Percentiles rank a stretch among this genome's conserved stretches.
phyloP scores from a whole-genome alignment of 2,113 vertebrate genomes.

The Columba janthina region DNA sequence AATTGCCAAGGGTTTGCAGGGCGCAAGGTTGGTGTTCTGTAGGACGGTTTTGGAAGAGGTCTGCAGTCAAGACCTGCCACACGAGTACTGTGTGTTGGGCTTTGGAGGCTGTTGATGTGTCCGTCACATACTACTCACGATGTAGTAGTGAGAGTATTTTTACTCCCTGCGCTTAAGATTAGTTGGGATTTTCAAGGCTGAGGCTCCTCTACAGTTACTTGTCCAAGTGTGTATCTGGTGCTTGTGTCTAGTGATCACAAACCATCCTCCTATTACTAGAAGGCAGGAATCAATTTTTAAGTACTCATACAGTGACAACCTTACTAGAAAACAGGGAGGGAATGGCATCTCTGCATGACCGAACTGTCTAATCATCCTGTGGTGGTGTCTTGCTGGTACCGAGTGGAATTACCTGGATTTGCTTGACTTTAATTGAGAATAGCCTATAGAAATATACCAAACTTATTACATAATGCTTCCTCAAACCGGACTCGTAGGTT shows the following conservation, averaged over 20 bases:
- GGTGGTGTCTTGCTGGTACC: not conserved
- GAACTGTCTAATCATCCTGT: too few relatives aligned
- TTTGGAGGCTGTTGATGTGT: not conserved
- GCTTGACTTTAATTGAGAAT: not conserved
- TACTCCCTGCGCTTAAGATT: not conserved
- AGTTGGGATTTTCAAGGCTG: not conserved
- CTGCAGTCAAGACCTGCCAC: not conserved
- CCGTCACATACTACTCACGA: not conserved
- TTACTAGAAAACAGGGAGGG: not conserved
- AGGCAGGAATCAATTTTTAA: not conserved
- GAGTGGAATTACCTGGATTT: not conserved
- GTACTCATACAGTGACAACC: not conserved
- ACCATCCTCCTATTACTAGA: not conserved
- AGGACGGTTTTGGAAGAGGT: not conserved
- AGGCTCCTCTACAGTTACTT: not conserved
- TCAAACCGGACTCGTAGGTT: not conserved
- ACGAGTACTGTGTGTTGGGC: not conserved
- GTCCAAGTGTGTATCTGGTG: accelerated
- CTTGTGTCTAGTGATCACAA: not conserved
- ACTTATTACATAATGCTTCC: not conserved
- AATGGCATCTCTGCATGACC: not conserved
- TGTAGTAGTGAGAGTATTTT: not conserved
- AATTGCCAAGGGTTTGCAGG: not conserved
- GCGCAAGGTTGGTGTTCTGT: not conserved
- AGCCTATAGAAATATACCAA: not conserved